phyloP scores from a whole-genome alignment of 2,888 invertebrate genomes.

The Spilarctia lutea region DNA sequence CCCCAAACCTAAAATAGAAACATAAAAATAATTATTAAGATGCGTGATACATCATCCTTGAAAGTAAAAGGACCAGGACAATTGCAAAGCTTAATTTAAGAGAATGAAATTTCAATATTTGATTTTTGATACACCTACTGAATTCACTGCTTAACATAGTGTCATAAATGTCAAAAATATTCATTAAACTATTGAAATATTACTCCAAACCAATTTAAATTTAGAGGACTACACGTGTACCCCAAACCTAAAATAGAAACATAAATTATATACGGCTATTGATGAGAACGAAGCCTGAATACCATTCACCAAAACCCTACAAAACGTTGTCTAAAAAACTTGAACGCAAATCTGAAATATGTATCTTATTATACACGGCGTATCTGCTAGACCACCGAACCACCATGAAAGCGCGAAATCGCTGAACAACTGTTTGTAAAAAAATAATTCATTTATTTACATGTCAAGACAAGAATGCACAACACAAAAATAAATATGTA shows the following conservation, averaged over 20 bases:
- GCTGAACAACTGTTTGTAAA: conserved; percentile 57
- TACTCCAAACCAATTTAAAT: not conserved
- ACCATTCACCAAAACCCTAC: conserved; percentile 27
- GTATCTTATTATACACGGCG: conserved; percentile 25
- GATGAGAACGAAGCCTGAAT: conserved; percentile 18
- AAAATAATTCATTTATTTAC: conserved; percentile 81
- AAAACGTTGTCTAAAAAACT: conserved; percentile 20
- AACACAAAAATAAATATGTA: conserved; percentile 86
- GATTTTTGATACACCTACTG: not conserved
- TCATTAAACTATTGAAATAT: not conserved
- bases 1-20: too few relatives aligned
- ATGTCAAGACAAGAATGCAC: conserved; percentile 82
- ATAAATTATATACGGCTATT: conserved; percentile 21
- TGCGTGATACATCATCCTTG: not conserved
- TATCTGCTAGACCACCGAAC: conserved; percentile 45
- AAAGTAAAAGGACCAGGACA: not conserved
- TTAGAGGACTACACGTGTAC: not conserved
- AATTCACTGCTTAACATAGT: not conserved
- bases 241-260: conserved; percentile 13
- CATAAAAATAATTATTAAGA: too few relatives aligned
- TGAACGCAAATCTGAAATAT: conserved; percentile 27
- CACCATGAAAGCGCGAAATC: conserved; percentile 83
- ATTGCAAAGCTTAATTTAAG: not conserved
- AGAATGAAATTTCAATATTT: not conserved
- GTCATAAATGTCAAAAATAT: not conserved